These are phyloP conservation scores for Stratiolaelaps scimitus DNA, from an alignment of 1,140 invertebrate genomes.

Conservation along the genomic window DNA sequence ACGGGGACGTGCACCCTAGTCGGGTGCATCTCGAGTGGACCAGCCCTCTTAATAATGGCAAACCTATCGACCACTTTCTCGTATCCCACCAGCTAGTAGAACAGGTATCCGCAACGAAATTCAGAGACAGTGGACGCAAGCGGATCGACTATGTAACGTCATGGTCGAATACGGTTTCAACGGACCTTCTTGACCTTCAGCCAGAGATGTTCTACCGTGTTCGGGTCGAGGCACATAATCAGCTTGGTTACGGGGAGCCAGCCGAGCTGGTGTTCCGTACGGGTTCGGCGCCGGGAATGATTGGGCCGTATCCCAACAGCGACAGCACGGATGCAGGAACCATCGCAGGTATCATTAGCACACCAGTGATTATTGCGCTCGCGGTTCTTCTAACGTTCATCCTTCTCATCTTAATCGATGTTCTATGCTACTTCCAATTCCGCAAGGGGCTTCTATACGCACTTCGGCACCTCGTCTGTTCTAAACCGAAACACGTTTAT, in stretches of 20 bases:
- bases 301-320: not conserved
- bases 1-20: not conserved
- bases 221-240: constrained; percentile 5
- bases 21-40: constrained; percentile 19
- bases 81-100: constrained; percentile 7
- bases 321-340: not conserved
- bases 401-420: constrained; percentile 1
- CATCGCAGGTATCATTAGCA: not conserved
- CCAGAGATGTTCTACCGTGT: constrained; percentile 14
- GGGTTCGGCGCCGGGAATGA: not conserved
- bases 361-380: not conserved
- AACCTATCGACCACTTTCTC: constrained; percentile 14
- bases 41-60: constrained; percentile 10
- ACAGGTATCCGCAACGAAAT: not conserved
- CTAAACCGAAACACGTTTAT: constrained; percentile 2
- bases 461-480: constrained; percentile 7
- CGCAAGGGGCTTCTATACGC: constrained; percentile 11
- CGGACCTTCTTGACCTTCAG: not conserved
- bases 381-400: not conserved
- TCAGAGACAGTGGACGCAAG: not conserved
- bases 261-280: constrained; percentile 4
- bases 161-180: constrained; percentile 1
- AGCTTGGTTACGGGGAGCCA: constrained; percentile 2
- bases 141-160: not conserved
- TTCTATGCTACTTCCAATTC: constrained; percentile 25